phyloP scores from a whole-genome alignment of 2,797 vertebrate species.

The Helostoma temminkii region DNA sequence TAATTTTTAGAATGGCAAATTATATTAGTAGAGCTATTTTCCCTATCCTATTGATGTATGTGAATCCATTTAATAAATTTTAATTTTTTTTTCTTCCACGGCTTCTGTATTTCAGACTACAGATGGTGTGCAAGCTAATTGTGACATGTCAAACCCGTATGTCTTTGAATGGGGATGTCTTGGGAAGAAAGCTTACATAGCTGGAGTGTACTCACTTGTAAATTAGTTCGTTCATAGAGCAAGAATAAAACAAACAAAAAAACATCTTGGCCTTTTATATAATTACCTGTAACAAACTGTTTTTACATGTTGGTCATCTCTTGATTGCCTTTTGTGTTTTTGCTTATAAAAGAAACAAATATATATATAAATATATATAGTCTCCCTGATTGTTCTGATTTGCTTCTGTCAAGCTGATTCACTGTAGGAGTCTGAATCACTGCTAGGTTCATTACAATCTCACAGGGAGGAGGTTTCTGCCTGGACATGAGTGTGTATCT shows the following conservation, averaged over 20 bases:
- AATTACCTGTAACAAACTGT: constrained; percentile 86
- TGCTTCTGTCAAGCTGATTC: constrained; percentile 77
- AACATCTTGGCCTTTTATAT: constrained; percentile 87
- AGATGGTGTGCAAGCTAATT: constrained; percentile 76
- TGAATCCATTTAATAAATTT: constrained; percentile 83
- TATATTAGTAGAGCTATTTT: constrained; percentile 76
- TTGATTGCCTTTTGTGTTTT: constrained; percentile 88
- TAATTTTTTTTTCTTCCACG: constrained; percentile 70
- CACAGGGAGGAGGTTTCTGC: constrained; percentile 72
- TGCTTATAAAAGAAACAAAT: constrained; percentile 85
- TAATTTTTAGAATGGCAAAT: constrained; percentile 76
- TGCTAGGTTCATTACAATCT: constrained; percentile 67
- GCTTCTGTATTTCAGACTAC: constrained; percentile 76
- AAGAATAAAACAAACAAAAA: constrained; percentile 77
- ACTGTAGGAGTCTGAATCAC: constrained; percentile 76
- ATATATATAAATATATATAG: constrained; percentile 80
- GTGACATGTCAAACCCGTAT: constrained; percentile 67
- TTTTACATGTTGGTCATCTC: constrained; percentile 88
- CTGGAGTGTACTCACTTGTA: constrained; percentile 83
- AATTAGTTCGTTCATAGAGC: constrained; percentile 85
- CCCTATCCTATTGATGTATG: constrained; percentile 79
- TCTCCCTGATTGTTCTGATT: constrained; percentile 81
- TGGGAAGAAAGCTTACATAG: constrained; percentile 72
- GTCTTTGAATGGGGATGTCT: constrained; percentile 71
- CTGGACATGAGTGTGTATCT: constrained; percentile 65